Evolutionary conservation across 2,113 vertebrate genomes (phyloP), one percentile per base, ranked within the genome.

Genomic region (Cyanoramphus novaezelandiae): DNA sequence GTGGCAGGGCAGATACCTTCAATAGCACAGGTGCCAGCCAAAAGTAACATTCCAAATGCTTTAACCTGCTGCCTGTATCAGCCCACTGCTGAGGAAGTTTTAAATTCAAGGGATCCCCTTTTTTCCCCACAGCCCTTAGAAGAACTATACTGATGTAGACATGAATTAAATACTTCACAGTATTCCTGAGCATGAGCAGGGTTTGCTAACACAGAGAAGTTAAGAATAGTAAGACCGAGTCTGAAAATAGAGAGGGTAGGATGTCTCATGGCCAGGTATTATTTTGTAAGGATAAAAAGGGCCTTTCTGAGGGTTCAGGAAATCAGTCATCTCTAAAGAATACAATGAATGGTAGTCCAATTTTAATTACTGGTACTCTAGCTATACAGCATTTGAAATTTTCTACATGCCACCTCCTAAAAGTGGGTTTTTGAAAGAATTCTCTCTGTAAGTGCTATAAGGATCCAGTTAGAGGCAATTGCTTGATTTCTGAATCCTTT

Each of bases 301-400:
- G 24, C 52, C 39, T 83, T 95, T 89, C 59, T 86, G 46, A 82
- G 41, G 11, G 3, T 87, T 95, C 53, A 37, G 46, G 8, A 59
- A 82, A 86, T 70, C 93, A 86, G 55, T 79, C 17, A 35, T 81
- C 68, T 94, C 81, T 90, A 64, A 83, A 94, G 92, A 62, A 43
- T 49, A 72, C 31, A 72, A 52, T 50, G 75, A 96, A 94, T 87
- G 49, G 85, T 81, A 91, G 94, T 95, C 35, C 53, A 78, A 29
- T 97, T 96, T 96, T 97, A 97, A 97, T 96, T 96, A 95, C 95
- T 97, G 81, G 33, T 74, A 81, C 85, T 93, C 68, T 80, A 79
- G 79, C 82, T 79, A 49, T 81, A 76, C 3, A 18, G 65, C 49
- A 87, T 88, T 94, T 91, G 79, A 95, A 81, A 90, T 77, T 97